phyloP scores from a whole-genome alignment of 2,888 invertebrate genomes.

The Callosobruchus maculatus region DNA sequence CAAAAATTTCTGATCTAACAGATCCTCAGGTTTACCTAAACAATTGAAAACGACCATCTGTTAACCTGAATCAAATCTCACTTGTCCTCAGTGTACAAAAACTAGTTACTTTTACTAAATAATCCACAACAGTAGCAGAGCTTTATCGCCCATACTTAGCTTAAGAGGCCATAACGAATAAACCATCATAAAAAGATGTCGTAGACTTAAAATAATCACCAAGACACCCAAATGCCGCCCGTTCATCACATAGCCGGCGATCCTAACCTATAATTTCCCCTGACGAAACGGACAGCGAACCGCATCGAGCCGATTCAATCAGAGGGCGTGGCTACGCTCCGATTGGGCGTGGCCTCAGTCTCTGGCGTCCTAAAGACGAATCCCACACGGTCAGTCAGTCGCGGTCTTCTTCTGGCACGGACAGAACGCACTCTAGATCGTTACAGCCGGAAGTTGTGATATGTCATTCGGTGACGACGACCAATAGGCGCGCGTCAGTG shows the following conservation, averaged over 20 bases:
- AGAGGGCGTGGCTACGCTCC: slow-evolving; percentile 25
- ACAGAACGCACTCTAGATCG: neutral
- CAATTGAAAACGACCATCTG: too few species aligned
- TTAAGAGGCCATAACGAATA: neutral
- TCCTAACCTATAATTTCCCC: neutral
- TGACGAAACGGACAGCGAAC: neutral
- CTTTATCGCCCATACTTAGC: neutral
- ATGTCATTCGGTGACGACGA: neutral
- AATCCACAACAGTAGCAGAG: too few species aligned
- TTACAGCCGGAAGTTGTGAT: neutral
- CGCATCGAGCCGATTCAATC: neutral
- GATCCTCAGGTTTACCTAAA: too few species aligned
- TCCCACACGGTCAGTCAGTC: slow-evolving; percentile 35
- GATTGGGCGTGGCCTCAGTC: slow-evolving; percentile 11
- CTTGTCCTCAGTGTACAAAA: too few species aligned
- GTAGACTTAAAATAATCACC: neutral
- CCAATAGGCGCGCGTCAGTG: neutral
- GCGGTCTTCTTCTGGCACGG: slow-evolving; percentile 12
- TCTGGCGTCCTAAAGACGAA: slow-evolving; percentile 27
- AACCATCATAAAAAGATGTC: neutral
- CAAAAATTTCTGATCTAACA: too few species aligned
- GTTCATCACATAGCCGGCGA: neutral
- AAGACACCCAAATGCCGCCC: neutral
- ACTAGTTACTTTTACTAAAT: too few species aligned
- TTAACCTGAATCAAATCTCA: too few species aligned